Conservation (phyloP, 2,113 vertebrate genomes). For the Pyxicephalus adspersus region DNA sequence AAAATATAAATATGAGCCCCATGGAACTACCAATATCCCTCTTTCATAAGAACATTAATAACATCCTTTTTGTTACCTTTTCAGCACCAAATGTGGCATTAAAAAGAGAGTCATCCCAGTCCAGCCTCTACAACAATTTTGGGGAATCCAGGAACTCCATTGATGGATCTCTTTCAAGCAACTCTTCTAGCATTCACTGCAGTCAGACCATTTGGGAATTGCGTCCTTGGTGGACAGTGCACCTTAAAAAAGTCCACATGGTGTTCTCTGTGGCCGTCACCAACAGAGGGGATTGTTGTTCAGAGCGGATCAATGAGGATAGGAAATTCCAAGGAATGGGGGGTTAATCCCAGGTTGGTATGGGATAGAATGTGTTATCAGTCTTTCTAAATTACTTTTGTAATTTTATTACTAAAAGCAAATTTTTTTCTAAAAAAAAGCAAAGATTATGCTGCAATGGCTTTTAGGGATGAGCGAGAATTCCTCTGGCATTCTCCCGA, state of each 20-base stretch:
- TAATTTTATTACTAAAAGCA: too few species aligned
- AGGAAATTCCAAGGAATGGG: fast-evolving
- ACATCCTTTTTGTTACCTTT: not conserved
- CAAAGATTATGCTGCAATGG: too few species aligned
- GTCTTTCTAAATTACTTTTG: not conserved
- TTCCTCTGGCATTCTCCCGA: too few species aligned
- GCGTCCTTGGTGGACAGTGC: constrained; percentile 32
- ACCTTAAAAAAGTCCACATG: constrained; percentile 30
- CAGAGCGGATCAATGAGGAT: constrained; percentile 37
- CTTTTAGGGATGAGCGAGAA: too few species aligned
- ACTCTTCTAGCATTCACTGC: constrained; percentile 50
- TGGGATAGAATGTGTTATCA: not conserved
- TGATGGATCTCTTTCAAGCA: constrained; percentile 53
- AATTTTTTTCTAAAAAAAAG: too few species aligned
- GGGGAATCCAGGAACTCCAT: constrained; percentile 50
- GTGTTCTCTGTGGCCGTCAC: constrained; percentile 45
- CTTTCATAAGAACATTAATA: not conserved
- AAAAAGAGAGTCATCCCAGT: constrained; percentile 43
- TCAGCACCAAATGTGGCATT: constrained; percentile 55
- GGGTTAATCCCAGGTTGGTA: constrained; percentile 53
- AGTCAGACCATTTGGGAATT: constrained; percentile 1
- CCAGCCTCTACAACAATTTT: constrained; percentile 47
- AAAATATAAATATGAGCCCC: too few species aligned
- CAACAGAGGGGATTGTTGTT: constrained; percentile 12
- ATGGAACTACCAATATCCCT: not conserved